Base-by-base conservation (phyloP, 2,113 vertebrate genomes). In the Eulemur rufifrons region DNA sequence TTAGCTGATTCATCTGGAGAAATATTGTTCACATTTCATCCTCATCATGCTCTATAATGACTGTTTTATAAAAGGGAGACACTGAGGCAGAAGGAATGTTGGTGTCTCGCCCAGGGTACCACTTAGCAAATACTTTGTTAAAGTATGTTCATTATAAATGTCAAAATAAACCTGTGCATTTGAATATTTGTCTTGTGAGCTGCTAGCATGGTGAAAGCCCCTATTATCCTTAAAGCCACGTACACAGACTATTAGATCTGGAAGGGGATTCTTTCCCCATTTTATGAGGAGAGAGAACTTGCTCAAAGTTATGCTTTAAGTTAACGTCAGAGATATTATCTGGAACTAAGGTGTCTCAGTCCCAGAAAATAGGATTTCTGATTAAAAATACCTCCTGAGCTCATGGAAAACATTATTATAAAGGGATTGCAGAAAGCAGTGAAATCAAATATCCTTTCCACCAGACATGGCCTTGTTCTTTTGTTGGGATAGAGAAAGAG, bases 341-440 rank as follows among this genome's bases (percentile, higher is more conserved):
- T 85, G 39, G 42, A 90, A 77, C 15, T 89, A 52, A 71, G 74
- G 56, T 54, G 6, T 77, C 47, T 29, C n/a, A 89, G 32, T 82
- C 63, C 91, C 42, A 85, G 94, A 84, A 85, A 81, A 90, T 23
- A 93, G 27, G 29, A 50, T 85, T 95, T 94, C n/a, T 64, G 61
- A 68, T 86, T 73, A 91, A 74, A 88, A 92, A n/a, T 77, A 73
- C 89, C 39, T 94, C 47, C 45, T 15, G 23, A 91, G 39, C 15
- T 90, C 71, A 81, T 64, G 84, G 63, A 61, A 89, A 92, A 92
- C 66, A n/a, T 68, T 82, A 50, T 87, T 61, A 71, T 90, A 85
- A 92, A 85, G 61, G 4, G 32, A 45, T 91, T 25, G 34, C 1
- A 42, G 32, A 91, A 93, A 85, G 64, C 50, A 61, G 82, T 71